phyloP scores from a whole-genome alignment of 2,888 invertebrate species.

The Melinopterus prodromus region DNA sequence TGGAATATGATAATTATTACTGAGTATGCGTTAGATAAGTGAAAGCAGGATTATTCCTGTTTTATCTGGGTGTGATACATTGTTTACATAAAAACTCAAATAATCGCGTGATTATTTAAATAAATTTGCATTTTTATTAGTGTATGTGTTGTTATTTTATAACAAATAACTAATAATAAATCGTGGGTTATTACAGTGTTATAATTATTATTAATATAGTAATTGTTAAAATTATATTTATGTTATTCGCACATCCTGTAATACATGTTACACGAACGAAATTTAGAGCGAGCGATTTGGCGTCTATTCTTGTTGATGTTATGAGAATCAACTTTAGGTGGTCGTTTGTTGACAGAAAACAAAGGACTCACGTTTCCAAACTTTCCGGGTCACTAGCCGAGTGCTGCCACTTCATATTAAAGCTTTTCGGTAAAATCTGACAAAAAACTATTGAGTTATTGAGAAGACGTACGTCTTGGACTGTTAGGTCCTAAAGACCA shows the following conservation, averaged over 20 bases:
- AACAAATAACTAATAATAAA: no score
- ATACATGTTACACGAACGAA: no score
- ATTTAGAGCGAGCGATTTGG: background rate
- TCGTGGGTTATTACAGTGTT: no score
- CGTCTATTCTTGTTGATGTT: background rate
- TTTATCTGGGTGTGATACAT: constrained; percentile 4
- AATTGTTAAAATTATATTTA: no score
- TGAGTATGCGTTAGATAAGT: background rate
- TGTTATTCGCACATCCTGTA: no score
- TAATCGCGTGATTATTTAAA: no score
- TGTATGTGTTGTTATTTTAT: no score
- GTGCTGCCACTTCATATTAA: background rate
- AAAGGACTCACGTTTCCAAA: background rate
- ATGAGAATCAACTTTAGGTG: background rate
- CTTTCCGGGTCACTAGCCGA: background rate
- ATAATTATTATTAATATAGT: no score
- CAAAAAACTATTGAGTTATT: background rate
- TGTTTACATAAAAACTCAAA: background rate
- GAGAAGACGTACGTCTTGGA: background rate
- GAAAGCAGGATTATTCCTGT: background rate
- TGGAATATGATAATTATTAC: no score
- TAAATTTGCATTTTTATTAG: no score
- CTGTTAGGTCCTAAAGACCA: background rate
- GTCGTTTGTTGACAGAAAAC: background rate
- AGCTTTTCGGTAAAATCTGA: background rate